A percentile compares a stretch with the other conserved stretches of the same genome.
These are phyloP conservation scores for Mylabris phalerata DNA, from an alignment of 1,140 invertebrate species.

Conservation along the genomic window DNA sequence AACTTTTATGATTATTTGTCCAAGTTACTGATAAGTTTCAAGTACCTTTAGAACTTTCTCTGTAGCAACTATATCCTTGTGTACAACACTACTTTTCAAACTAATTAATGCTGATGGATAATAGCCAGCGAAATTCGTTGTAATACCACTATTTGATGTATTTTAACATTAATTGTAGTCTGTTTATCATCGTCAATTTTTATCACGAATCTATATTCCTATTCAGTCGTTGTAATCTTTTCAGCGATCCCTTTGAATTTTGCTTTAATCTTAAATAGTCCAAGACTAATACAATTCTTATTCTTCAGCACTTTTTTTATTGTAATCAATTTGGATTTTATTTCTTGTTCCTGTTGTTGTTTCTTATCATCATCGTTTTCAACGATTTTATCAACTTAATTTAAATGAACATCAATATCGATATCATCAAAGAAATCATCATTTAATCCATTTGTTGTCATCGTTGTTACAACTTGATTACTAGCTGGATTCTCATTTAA, in stretches of 20 bases:
- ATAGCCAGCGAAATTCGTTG: constrained; percentile 19
- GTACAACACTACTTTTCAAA: constrained; percentile 17
- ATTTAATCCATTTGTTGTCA: neutral
- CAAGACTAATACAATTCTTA: neutral
- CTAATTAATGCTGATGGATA: constrained; percentile 15
- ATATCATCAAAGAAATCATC: constrained; percentile 23
- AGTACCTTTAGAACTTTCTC: constrained; percentile 22
- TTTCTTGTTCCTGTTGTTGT: neutral
- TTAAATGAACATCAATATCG: constrained; percentile 29
- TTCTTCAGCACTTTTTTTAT: constrained; percentile 13
- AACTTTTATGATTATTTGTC: no score
- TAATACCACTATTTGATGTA: constrained; percentile 27
- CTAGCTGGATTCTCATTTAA: constrained; percentile 4
- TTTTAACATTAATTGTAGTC: constrained; percentile 9
- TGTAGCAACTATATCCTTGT: constrained; percentile 19
- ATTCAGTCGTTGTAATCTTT: constrained; percentile 24
- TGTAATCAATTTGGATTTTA: constrained; percentile 1
- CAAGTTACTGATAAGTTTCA: no score
- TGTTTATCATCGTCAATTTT: constrained; percentile 24
- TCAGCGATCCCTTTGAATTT: constrained; percentile 30
- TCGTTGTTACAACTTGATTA: neutral
- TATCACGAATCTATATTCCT: constrained; percentile 25
- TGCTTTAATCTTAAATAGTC: constrained; percentile 28
- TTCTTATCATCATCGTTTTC: neutral
- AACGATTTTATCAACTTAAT: constrained; percentile 18